Conservation (phyloP, 2,888 invertebrate genomes). For the Zele albiditarsus region DNA sequence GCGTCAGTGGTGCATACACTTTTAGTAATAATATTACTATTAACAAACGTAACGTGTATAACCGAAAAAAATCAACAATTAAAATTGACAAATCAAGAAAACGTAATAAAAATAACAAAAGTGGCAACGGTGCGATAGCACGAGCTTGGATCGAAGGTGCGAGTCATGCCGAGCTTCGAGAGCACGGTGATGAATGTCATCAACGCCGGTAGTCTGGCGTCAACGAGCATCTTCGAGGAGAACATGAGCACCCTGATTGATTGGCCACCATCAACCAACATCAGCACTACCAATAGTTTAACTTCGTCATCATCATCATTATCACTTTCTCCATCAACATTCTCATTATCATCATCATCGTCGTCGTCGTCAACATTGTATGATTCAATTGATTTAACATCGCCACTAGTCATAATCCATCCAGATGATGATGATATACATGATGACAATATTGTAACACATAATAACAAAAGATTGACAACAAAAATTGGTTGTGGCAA, state of each 20-base stretch:
- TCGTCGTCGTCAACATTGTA: conserved; percentile 32
- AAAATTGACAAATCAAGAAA: conserved; percentile 38
- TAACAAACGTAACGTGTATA: conserved; percentile 18
- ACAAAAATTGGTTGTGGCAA: conserved; percentile 17
- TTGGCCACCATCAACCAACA: conserved; percentile 42
- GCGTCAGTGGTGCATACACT: conserved; percentile 22
- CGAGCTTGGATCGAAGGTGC: conserved; percentile 65
- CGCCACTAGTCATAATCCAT: conserved; percentile 11
- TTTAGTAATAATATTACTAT: conserved; percentile 18
- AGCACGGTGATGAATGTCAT: conserved; percentile 63
- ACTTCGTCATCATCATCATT: conserved; percentile 36
- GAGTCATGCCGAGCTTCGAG: conserved; percentile 65
- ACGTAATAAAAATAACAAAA: conserved; percentile 41
- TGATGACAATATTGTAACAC: conserved; percentile 9
- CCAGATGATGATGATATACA: background rate
- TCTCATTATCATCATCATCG: conserved; percentile 37
- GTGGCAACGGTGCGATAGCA: conserved; percentile 51
- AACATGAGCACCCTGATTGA: conserved; percentile 66
- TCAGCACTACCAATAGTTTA: conserved; percentile 37
- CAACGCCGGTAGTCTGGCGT: conserved; percentile 66
- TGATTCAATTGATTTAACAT: conserved; percentile 22
- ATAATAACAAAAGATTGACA: conserved; percentile 8
- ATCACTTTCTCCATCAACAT: conserved; percentile 36
- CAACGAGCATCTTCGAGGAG: conserved; percentile 67
- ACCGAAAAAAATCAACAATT: conserved; percentile 25